phyloP scores from a whole-genome alignment of 2,113 vertebrate genomes.

The Felis catus region F.catus_Fca126_mat1.0 CM031419.1:117872001-117872500 shows the following conservation, averaged over 20 bases:
- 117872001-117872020: not conserved
- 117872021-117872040: not conserved
- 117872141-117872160: not conserved
- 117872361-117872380: accelerated
- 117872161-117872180: too few species aligned
- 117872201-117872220: not conserved
- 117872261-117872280: not conserved
- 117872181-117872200: not conserved
- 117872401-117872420: not conserved
- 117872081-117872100: not conserved
- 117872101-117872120: not conserved
- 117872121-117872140: not conserved
- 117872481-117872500: conserved; percentile 29
- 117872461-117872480: not conserved
- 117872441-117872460: not conserved
- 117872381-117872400: not conserved
- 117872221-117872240: not conserved
- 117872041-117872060: not conserved
- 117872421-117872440: not conserved
- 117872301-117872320: accelerated
- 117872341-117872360: not conserved
- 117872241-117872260: too few species aligned
- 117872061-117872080: not conserved
- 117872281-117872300: not conserved
- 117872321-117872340: not conserved